Base-by-base conservation (phyloP, 2,888 invertebrate genomes). In the Melanotus villosus region DNA sequence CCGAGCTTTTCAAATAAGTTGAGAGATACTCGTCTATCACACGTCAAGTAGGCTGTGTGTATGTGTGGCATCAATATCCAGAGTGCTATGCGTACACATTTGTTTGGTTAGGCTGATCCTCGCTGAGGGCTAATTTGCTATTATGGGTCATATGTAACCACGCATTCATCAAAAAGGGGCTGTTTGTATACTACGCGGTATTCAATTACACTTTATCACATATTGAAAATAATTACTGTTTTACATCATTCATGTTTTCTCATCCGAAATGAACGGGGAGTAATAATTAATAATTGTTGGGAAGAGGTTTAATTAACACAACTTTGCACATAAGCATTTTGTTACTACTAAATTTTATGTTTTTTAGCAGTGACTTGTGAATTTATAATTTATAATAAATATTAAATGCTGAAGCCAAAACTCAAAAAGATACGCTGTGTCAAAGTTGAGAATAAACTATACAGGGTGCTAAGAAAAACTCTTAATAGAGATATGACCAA, bases 71-170 rank as follows among this genome's bases (percentile, higher is more conserved):
- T 72, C 73, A 68, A 67, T 66, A 73, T 68, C 67, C 41, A 62
- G 65, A 71, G 71, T 66, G 71, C 68, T 68, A 67, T 66, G 66
- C 70, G 72, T 73, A 59, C 62, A 63, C 65, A 71, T 75, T 70
- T 75, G 74, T 75, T 75, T 75, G 73, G 73, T 75, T 75, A 75
- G 77, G 76, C 71, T 75, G 71, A 75, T 75, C 75, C 74, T 75
- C 50, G 76, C 76, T 75, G 68, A 72, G 66, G 75, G 77, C 76
- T 73, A 74, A 77, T 68, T 67, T 65, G 63, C 70, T 59, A 71
- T 73, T 73, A 71, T 71, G 66, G 71, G 65, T 71, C 67, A 70
- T 67, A 67, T 70, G 70, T 70, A 67, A 67, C 65, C 67, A 64
- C 36, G 64, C 66, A 67, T 70, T 67, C 67, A 64, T 67, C 64